Conservation (phyloP, 2,797 vertebrate species). For the Chelon labrosus region DNA sequence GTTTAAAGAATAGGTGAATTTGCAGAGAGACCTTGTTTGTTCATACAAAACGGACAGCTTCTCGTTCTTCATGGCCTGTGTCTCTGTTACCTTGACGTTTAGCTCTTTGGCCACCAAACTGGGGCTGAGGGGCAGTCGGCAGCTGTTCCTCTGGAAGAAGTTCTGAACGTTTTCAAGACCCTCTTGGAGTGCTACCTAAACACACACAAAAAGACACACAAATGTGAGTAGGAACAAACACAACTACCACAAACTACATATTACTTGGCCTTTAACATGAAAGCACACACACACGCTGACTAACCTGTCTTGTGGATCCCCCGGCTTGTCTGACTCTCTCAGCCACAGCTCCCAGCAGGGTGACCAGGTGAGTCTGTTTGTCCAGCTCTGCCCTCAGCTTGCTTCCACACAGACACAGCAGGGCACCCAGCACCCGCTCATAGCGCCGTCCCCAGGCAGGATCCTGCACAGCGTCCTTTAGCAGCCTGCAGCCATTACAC, state of each 20-base stretch:
- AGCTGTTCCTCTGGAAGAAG: slow-evolving; percentile 92
- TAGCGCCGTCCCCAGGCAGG: slow-evolving; percentile 90
- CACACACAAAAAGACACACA: slow-evolving; percentile 8
- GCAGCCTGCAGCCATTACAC: slow-evolving; percentile 86
- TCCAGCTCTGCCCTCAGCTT: slow-evolving; percentile 91
- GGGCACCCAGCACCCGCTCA: slow-evolving; percentile 91
- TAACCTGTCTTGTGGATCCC: slow-evolving; percentile 92
- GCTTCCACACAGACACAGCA: slow-evolving; percentile 92
- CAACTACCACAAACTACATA: neutral
- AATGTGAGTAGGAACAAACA: slow-evolving; percentile 25
- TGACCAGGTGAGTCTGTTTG: slow-evolving; percentile 93
- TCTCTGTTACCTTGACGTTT: slow-evolving; percentile 90
- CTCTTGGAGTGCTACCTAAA: slow-evolving; percentile 89
- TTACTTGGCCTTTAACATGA: neutral
- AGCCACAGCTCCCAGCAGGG: slow-evolving; percentile 92
- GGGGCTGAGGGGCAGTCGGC: slow-evolving; percentile 93
- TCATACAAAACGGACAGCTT: neutral
- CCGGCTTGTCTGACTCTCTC: slow-evolving; percentile 93
- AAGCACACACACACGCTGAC: slow-evolving; percentile 31
- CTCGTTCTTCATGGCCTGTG: neutral
- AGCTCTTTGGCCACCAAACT: slow-evolving; percentile 95
- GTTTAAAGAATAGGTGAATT: neutral
- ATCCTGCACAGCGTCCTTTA: slow-evolving; percentile 94
- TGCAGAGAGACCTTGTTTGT: neutral
- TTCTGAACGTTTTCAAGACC: slow-evolving; percentile 94